These are phyloP conservation scores for Diaprepes abbreviatus DNA, from an alignment of 2,888 invertebrate genomes.

Conservation along the genomic window DNA sequence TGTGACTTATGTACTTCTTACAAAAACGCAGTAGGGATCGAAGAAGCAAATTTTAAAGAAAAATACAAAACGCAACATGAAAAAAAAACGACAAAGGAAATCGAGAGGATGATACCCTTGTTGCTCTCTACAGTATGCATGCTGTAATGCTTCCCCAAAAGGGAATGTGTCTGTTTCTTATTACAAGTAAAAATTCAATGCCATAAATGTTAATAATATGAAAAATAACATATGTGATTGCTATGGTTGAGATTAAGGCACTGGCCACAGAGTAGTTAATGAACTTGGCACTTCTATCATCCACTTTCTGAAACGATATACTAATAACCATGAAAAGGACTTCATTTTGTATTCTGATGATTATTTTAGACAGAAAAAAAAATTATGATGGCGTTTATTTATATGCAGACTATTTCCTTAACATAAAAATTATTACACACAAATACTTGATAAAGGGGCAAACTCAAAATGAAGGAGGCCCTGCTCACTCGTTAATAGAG, in stretches of 20 bases:
- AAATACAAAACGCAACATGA: constrained; percentile 1
- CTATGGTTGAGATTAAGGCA: constrained; percentile 58
- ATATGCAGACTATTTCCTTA: neutral
- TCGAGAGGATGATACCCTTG: constrained; percentile 16
- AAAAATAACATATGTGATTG: constrained; percentile 48
- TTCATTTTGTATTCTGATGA: neutral
- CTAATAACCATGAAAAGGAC: neutral
- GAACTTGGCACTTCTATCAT: neutral
- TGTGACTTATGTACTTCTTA: constrained; percentile 9
- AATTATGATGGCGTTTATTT: neutral
- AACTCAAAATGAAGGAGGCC: neutral
- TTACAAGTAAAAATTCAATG: constrained; percentile 40
- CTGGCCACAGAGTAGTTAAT: constrained; percentile 4
- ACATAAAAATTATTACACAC: neutral
- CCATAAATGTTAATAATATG: constrained; percentile 50
- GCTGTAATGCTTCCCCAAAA: constrained; percentile 33
- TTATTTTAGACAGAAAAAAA: neutral
- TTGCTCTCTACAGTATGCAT: constrained; percentile 38
- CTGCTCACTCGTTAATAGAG: neutral
- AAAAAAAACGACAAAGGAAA: constrained; percentile 29
- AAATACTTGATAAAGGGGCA: neutral
- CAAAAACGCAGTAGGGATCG: neutral
- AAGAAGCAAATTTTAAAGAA: constrained; percentile 8
- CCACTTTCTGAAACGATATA: neutral
- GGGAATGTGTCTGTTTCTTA: constrained; percentile 37